Evolutionary conservation across 2,888 invertebrate species (phyloP).

Genomic region (Acronicta leporina): DNA sequence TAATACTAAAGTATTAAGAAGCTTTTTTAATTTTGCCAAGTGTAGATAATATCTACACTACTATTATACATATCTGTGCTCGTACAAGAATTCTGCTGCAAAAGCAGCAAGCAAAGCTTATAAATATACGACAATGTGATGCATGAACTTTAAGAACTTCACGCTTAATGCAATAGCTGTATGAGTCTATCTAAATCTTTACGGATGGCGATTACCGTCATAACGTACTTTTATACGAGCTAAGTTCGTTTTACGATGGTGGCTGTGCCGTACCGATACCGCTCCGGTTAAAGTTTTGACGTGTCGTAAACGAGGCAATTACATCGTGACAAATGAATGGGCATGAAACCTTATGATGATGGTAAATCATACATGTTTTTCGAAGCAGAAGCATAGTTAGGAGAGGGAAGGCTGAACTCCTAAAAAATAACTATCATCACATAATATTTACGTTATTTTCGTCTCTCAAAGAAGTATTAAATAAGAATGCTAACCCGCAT

Average conservation of each 20-base stretch:
- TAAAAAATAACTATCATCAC: no score
- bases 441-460: no score
- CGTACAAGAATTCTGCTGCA: background rate
- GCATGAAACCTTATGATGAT: slow-evolving; percentile 45
- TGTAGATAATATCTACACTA: no score
- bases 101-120: background rate
- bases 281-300: slow-evolving; percentile 54
- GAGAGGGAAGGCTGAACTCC: no score
- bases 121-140: background rate
- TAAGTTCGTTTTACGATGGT: slow-evolving; percentile 51
- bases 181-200: slow-evolving; percentile 20
- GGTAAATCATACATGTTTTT: slow-evolving; percentile 32
- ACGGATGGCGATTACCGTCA: slow-evolving; percentile 42
- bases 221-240: slow-evolving; percentile 60
- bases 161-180: background rate
- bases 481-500: no score
- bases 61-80: no score
- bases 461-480: no score
- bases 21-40: no score
- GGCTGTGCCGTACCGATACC: slow-evolving; percentile 45
- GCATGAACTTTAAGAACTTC: slow-evolving; percentile 2
- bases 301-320: slow-evolving; percentile 53
- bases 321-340: slow-evolving; percentile 52
- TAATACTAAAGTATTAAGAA: no score
- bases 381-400: no score